Evolutionary conservation across 1,140 invertebrate species (phyloP), one percentile per base, ranked within the genome.

Genomic region (Notospermus geniculatus): DNA sequence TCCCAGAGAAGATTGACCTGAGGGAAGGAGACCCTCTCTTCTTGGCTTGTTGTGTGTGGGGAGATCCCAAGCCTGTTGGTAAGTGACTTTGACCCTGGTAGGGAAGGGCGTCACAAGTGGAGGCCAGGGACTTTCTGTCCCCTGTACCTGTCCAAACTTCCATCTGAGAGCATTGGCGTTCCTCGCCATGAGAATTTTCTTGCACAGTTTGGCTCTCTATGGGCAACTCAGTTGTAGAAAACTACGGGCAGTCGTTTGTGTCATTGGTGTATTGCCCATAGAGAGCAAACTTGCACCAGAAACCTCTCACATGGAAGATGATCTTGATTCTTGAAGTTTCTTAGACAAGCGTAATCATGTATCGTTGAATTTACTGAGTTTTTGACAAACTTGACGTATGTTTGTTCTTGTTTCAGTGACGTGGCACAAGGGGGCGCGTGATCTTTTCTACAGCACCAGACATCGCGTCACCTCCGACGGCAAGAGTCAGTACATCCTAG

Each of bases 361-460:
- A 43, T 43, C n/a, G n/a, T n/a, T 43, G 11, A 13, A 13, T 43
- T 11, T 13, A n/a, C 39, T 13, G 11, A 43, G n/a, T 43, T n/a
- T 43, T 43, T n/a, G 11, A 11, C 39, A 43, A 43, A n/a, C 39
- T 43, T 43, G n/a, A 43, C 11, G 11, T 57, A 59, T 17, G 29
- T 52, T 63, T 57, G n/a, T 43, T 25, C 27, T 60, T 66, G 53
- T 59, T 67, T 19, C 65, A 83, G 82, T 82, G 45, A 86, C 85
- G 63, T 98, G 95, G 95, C 80, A 93, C 70, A 97, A 97, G 82
- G 94, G 96, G 81, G 90, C 90, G 65, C 91, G 94, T 76, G 87
- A 90, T 46, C 86, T 95, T 59, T 88, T 90, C 69, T 90, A 91
- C 70, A 87, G 85, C 50, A 89, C 87, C 54, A 83, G 87, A 43